Evolutionary conservation across 2,797 vertebrate genomes (phyloP), one percentile per base, ranked within the genome.

Genomic region (Morus bassanus): DNA sequence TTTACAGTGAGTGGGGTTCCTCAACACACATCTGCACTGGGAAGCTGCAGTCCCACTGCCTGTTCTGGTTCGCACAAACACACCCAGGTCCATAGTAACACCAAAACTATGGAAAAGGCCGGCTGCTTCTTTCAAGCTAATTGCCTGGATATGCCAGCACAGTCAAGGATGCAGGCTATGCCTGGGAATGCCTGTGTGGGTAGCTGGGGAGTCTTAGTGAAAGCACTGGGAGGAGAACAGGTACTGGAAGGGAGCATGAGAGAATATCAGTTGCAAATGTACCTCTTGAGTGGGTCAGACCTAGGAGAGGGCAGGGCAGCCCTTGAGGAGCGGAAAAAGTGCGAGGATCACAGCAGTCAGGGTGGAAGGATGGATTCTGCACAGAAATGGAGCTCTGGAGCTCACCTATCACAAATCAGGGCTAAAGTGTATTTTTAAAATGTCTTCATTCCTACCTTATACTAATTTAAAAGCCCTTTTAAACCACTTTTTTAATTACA

Each of bases 331-430:
- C 4, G 9, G 10, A 83, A 5, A 7, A 31, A 21, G 45, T 1
- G 1, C 0, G 2, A 86, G 33, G 54, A 63, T 17, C 0, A 0
- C 43, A 61, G 72, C 54, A 39, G n/a, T 21, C 17, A 30, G 50
- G 19, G 22, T 50, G 10, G 28, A 56, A 68, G 45, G 23, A 43
- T 11, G 57, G 51, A 14, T 50, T 23, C 64, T 81, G 37, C 18
- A 14, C 37, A 37, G 76, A 81, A 85, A 41, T 1, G 7, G 30
- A 74, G 23, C 45, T 28, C 33, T 41, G 43, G 30, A 51, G 19
- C 56, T 84, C 68, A 69, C 27, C 68, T 63, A 25, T 41, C 17
- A 33, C 6, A 50, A n/a, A 46, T 35, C 35, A 76, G 35, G 25
- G 65, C 28, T 86, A 39, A 82, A 61, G 31, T 21, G 5, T 21